These are phyloP conservation scores for Bombus confusus DNA, from an alignment of 1,140 invertebrate genomes.

Conservation along the genomic window DNA sequence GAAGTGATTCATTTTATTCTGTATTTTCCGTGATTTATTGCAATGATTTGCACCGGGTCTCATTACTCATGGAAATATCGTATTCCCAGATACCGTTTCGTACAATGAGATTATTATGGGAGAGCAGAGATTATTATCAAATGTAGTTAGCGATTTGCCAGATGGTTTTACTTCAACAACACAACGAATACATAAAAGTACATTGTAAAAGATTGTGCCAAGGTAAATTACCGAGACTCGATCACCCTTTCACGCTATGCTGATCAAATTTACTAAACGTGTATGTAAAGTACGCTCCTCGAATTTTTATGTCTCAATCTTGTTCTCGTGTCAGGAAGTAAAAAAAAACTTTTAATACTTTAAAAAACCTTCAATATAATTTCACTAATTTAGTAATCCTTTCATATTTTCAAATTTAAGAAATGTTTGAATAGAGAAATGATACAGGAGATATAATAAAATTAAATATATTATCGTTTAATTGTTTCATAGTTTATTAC, in stretches of 20 bases:
- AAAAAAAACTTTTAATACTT: neutral
- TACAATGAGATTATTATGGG: neutral
- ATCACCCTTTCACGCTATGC: slow-evolving; percentile 13
- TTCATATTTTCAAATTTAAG: neutral
- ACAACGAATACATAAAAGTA: neutral
- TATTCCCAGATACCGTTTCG: slow-evolving; percentile 1
- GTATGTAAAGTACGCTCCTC: too few relatives aligned
- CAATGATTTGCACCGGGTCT: neutral
- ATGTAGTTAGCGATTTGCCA: neutral
- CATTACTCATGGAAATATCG: neutral
- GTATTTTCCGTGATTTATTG: neutral
- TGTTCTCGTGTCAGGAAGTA: neutral
- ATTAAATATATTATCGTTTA: neutral
- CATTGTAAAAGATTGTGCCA: slow-evolving; percentile 33
- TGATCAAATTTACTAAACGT: neutral
- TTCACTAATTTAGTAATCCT: neutral
- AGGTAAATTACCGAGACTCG: slow-evolving; percentile 26
- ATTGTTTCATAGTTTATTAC: neutral
- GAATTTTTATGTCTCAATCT: neutral
- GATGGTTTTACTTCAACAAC: neutral
- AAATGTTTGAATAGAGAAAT: neutral
- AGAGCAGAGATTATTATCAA: slow-evolving; percentile 33
- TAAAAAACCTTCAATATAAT: neutral
- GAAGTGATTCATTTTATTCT: too few relatives aligned
- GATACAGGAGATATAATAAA: neutral